Conservation (phyloP, 2,888 invertebrate species). For the Metalampra italica region DNA sequence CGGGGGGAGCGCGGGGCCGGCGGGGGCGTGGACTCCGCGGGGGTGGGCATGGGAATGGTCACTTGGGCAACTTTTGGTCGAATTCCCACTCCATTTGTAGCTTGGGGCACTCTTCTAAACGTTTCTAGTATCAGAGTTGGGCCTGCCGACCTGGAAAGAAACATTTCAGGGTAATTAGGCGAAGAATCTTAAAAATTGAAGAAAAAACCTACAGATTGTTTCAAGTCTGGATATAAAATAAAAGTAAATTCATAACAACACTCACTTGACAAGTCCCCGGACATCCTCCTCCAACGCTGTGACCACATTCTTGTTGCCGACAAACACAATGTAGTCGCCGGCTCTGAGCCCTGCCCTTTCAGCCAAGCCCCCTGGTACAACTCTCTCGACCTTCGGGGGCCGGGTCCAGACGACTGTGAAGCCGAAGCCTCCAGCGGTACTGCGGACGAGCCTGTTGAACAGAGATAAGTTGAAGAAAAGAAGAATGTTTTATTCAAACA, state of each 20-base stretch:
- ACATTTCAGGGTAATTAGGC: neutral
- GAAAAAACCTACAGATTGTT: no score
- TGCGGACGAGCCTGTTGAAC: slow-evolving; percentile 59
- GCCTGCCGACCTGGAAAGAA: slow-evolving; percentile 81
- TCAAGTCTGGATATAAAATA: no score
- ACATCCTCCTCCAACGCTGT: slow-evolving; percentile 85
- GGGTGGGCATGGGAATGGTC: slow-evolving; percentile 38
- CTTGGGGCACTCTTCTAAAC: slow-evolving; percentile 79
- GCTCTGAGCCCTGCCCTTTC: slow-evolving; percentile 90
- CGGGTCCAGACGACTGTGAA: slow-evolving; percentile 94
- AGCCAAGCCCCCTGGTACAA: slow-evolving; percentile 89
- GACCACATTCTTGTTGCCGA: slow-evolving; percentile 91
- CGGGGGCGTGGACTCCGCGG: slow-evolving; percentile 57
- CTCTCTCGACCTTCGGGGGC: slow-evolving; percentile 90
- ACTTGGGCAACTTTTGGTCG: slow-evolving; percentile 48
- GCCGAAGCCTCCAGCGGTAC: slow-evolving; percentile 83
- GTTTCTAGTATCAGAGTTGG: slow-evolving; percentile 84
- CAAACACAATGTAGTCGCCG: slow-evolving; percentile 93
- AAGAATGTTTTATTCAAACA: no score
- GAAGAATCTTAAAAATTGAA: no score
- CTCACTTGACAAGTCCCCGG: slow-evolving; percentile 83
- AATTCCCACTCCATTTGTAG: slow-evolving; percentile 47
- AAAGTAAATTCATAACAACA: slow-evolving; percentile 11
- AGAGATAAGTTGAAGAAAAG: neutral
- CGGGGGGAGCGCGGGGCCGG: slow-evolving; percentile 63